Base-by-base conservation (phyloP, 64 coral and sea anemone species). In the Stylophora pistillata region DNA sequence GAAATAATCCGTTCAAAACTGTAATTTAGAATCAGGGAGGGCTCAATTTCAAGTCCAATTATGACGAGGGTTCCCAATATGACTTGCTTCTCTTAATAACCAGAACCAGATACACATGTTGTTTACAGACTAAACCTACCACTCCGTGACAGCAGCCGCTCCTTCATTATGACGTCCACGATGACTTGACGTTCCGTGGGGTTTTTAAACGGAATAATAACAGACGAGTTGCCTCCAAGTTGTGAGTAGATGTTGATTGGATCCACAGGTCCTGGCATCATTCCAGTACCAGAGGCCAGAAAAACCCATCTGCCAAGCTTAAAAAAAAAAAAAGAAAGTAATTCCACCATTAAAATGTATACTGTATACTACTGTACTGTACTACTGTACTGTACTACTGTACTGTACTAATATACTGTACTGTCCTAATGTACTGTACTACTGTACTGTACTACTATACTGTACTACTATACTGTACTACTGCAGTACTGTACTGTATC, bases 241-340 rank as follows among this genome's bases (percentile, higher is more conserved):
- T 99, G 82, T 21, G 93, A 92, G 75, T 93, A 92, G 9, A 99
- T 87, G 69, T 93, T 86, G 73, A 99, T 93, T 58, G 93, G 93
- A 87, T 99, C 93, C 56, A 84, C 68, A 26, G 93, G 26, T 15
- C 91, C 90, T 53, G 97, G 97, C 90, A 89, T 93, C 60, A 90
- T 55, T n/a, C 97, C 97, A 3, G 97, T 99, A 9, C 97, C 97
- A 52, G 90, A 90, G 2, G 93, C 97, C 13, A 95, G 58, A 73
- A 99, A 99, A 9, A 90, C 81, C 97, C 93, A 99, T 56, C 90
- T 94, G 10, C 97, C 97, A 23, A 99, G 64, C 97, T 99, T 59
- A 56, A 61, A 27, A 69, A 16, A 55, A 83, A 79, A 10, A 59
- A 16, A 93, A 15, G 89, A 16, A 93, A 15, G 89, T 37, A 94